Conservation (phyloP, 2,797 vertebrate genomes). For the Bucorvus abyssinicus region DNA sequence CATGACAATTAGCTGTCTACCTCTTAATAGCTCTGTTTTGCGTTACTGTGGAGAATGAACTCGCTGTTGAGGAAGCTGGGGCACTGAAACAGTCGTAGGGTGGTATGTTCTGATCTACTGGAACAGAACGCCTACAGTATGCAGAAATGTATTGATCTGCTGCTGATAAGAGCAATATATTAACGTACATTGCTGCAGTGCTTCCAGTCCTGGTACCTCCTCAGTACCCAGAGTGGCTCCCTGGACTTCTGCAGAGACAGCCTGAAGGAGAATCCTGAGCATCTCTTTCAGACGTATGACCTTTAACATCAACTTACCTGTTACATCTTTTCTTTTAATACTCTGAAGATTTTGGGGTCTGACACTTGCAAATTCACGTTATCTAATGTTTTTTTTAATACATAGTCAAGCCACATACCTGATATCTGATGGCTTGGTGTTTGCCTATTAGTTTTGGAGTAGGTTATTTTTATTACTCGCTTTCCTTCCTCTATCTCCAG, state of each 20-base stretch:
- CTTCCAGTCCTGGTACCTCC: background rate
- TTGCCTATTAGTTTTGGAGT: constrained; percentile 7
- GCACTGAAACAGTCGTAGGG: background rate
- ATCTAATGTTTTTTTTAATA: background rate
- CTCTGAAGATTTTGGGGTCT: background rate
- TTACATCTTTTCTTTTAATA: background rate
- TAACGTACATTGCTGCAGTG: background rate
- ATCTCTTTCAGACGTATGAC: background rate
- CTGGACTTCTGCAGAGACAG: background rate
- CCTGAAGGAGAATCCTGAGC: background rate
- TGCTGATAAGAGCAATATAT: background rate
- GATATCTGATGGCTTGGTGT: background rate
- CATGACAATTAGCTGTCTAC: constrained; percentile 16
- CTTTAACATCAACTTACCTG: background rate
- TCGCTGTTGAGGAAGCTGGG: background rate
- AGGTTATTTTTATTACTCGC: background rate
- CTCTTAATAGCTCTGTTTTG: constrained; percentile 7
- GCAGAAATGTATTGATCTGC: background rate
- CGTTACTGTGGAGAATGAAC: background rate
- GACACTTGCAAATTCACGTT: background rate
- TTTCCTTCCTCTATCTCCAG: background rate
- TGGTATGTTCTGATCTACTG: background rate
- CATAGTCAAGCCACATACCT: background rate
- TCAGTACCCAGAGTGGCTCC: background rate
- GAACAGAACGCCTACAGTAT: background rate